These are phyloP conservation scores for Porites lutea DNA, from an alignment of 64 coral and sea anemone species.

Conservation along the genomic window DNA sequence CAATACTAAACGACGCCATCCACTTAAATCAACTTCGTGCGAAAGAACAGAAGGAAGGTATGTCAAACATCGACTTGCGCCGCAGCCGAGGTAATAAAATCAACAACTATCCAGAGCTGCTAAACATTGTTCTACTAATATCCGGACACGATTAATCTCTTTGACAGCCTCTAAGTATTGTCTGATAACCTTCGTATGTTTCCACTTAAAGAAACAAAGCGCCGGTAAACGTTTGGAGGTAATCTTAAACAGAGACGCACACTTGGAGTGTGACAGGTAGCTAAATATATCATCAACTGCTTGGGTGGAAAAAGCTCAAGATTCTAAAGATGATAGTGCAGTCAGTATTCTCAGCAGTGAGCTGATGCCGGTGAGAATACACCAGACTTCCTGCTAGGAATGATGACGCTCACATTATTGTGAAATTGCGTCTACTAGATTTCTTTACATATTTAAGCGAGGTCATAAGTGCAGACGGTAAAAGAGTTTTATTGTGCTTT, in stretches of 20 bases:
- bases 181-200: slow-evolving; percentile 42
- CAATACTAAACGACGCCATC: not conserved
- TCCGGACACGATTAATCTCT: slow-evolving; percentile 57
- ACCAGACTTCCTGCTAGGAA: not conserved
- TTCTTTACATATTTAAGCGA: not conserved
- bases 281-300: slow-evolving; percentile 37
- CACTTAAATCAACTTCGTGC: too few species aligned
- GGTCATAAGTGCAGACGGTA: too few species aligned
- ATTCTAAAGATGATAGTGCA: not conserved
- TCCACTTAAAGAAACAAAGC: slow-evolving; percentile 59
- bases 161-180: slow-evolving; percentile 71
- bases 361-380: not conserved
- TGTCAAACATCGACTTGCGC: not conserved
- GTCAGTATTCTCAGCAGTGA: too few species aligned
- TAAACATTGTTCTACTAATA: slow-evolving; percentile 22
- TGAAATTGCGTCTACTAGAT: not conserved
- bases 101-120: slow-evolving; percentile 27
- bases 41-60: not conserved
- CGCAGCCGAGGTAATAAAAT: slow-evolving; percentile 21
- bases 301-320: not conserved
- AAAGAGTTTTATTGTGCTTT: too few species aligned
- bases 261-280: not conserved
- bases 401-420: not conserved
- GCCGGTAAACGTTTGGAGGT: slow-evolving; percentile 63
- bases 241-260: slow-evolving; percentile 39